These are phyloP conservation scores for Ardeotis arabs DNA, from an alignment of 2,113 vertebrate species.

Conservation along the genomic window DNA sequence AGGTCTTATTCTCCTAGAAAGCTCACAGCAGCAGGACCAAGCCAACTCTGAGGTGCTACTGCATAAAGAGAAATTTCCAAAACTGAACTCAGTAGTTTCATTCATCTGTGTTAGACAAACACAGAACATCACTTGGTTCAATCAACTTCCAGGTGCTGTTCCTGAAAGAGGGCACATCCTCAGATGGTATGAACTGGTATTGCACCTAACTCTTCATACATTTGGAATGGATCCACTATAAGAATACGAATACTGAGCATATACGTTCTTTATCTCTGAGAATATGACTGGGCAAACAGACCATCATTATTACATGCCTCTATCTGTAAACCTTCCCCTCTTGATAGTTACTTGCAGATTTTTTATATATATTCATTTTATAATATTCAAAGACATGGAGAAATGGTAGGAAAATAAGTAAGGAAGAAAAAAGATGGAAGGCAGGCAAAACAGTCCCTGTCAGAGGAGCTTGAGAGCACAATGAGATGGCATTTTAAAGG, in stretches of 20 bases:
- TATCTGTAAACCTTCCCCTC: neutral
- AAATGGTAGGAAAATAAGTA: neutral
- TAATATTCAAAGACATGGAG: neutral
- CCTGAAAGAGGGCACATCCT: neutral
- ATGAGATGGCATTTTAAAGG: neutral
- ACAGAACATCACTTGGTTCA: neutral
- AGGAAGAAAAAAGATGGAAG: neutral
- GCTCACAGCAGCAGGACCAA: neutral
- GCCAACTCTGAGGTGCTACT: neutral
- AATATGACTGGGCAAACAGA: neutral
- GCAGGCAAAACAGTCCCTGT: neutral
- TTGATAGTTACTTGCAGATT: neutral
- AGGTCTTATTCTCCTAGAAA: neutral
- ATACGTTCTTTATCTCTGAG: neutral
- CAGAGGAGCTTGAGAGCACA: neutral
- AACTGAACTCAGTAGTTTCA: neutral
- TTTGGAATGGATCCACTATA: neutral
- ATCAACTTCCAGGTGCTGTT: neutral
- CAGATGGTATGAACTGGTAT: neutral
- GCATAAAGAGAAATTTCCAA: neutral
- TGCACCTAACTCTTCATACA: neutral
- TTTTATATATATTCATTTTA: neutral
- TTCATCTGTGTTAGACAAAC: neutral
- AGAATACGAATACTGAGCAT: neutral
- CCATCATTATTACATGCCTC: no score